Base-by-base conservation (phyloP, 2,888 invertebrate genomes). In the Kuschelorhynchus macadamiae region DNA sequence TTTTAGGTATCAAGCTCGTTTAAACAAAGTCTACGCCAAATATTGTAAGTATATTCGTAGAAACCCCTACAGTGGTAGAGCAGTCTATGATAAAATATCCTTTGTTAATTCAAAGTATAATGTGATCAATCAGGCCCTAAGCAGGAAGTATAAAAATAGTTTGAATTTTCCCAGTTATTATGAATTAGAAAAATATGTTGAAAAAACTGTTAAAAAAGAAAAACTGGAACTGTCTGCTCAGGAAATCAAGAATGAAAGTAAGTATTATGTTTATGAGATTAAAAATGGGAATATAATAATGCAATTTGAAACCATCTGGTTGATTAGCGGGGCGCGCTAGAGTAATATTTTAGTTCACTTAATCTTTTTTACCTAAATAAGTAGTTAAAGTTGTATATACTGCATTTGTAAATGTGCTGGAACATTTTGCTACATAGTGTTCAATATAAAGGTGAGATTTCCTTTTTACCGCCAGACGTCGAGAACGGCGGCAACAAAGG, bases 61-160 rank as follows among this genome's bases (percentile, higher is more conserved):
- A 66, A 79, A 79, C 67, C 80, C 80, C 4, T 66, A 76, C 59
- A 67, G 64, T 65, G 79, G 78, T 8, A 69, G 79, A 18, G 42
- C 78, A n/a, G 73, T 74, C 4, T 69, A 79, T 68, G 72, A 77
- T 14, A 76, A 73, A 73, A 68, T 80, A 16, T 71, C 74, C 44
- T 79, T 78, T 62, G 74, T 73, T 2, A 67, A 74, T 49, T 79
- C 79, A 7, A 73, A 75, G 16, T 75, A 73, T 56, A 71, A 75
- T 55, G 79, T 77, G 68, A 77, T 80, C 25, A 80, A 80, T 50
- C 67, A 70, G 46, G 78, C 78, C 1, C 71, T 80, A 14, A 80
- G 74, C 33, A 81, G 77, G 71, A 77, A 77, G 49, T 82, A 76
- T 53, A 79, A 77, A 70, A 77, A 79, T 47, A 78, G 79, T 47